Evolutionary conservation across 2,113 vertebrate species (phyloP).

Genomic region (Aegotheles bennettii): DNA sequence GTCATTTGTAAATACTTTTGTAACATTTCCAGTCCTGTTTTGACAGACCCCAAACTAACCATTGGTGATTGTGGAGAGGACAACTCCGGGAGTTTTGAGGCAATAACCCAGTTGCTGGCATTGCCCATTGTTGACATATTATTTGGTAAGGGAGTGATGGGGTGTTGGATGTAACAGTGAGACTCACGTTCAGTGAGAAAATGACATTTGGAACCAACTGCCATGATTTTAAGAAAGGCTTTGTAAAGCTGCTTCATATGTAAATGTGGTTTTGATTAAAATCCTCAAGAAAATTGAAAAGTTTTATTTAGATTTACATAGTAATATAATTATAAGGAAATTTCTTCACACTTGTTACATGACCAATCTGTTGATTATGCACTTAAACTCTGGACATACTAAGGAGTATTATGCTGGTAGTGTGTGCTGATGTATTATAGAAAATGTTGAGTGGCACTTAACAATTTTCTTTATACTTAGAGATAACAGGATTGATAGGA

Average conservation of each 20-base stretch:
- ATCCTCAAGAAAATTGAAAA: neutral
- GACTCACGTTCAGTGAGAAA: neutral
- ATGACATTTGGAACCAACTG: neutral
- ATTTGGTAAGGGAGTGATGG: neutral
- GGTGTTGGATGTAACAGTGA: neutral
- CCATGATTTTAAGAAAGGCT: neutral
- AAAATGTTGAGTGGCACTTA: neutral
- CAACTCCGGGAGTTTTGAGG: neutral
- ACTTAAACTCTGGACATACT: neutral
- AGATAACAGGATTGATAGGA: neutral
- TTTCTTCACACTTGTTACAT: neutral
- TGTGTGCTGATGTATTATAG: neutral
- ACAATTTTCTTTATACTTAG: neutral
- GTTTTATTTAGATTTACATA: neutral
- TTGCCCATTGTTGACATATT: neutral
- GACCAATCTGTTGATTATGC: neutral
- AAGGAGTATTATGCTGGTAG: neutral
- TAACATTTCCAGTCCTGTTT: neutral
- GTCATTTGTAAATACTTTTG: neutral
- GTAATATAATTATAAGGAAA: neutral
- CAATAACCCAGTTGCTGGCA: neutral
- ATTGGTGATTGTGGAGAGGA: neutral
- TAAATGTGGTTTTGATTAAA: neutral
- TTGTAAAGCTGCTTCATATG: neutral
- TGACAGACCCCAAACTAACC: neutral